Percentiles rank a stretch among this genome's conserved stretches.
Evolutionary conservation across 2,888 invertebrate genomes (phyloP).

Genomic region (Pollenia angustigena): DNA sequence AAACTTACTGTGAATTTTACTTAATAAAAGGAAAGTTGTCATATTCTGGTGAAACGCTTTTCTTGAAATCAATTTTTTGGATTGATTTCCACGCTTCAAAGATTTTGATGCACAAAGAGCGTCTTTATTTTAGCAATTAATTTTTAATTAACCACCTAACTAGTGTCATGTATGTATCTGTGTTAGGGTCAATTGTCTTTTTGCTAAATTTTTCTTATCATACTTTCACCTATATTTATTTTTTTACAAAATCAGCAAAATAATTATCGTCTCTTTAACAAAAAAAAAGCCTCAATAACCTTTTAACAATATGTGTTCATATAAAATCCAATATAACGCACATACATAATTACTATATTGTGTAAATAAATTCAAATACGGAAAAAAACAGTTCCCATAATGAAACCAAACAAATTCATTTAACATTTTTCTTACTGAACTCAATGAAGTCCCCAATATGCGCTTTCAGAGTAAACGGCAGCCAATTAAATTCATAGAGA

Average conservation of each 20-base stretch:
- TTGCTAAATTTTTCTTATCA: too few relatives aligned
- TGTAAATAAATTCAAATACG: slow-evolving; percentile 28
- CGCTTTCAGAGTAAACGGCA: neutral
- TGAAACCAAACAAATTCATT: slow-evolving; percentile 71
- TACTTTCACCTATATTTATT: too few relatives aligned
- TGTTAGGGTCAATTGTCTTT: too few relatives aligned
- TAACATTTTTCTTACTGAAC: slow-evolving; percentile 3
- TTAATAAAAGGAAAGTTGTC: too few relatives aligned
- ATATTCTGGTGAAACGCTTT: too few relatives aligned
- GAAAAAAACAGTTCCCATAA: slow-evolving; percentile 59
- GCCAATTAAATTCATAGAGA: slow-evolving; percentile 22
- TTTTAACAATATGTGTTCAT: neutral
- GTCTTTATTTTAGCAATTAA: too few relatives aligned
- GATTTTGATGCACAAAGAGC: too few relatives aligned
- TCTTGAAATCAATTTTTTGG: too few relatives aligned
- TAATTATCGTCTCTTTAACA: neutral
- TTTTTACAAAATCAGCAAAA: neutral
- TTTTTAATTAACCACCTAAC: too few relatives aligned
- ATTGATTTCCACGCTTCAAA: too few relatives aligned
- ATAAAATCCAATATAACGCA: slow-evolving; percentile 6
- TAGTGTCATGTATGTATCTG: too few relatives aligned
- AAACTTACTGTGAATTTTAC: too few relatives aligned
- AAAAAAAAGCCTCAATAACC: neutral
- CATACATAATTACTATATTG: neutral
- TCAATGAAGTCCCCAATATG: slow-evolving; percentile 56